Base-by-base conservation (phyloP, 1,140 invertebrate genomes). In the Goniozus legneri region DNA sequence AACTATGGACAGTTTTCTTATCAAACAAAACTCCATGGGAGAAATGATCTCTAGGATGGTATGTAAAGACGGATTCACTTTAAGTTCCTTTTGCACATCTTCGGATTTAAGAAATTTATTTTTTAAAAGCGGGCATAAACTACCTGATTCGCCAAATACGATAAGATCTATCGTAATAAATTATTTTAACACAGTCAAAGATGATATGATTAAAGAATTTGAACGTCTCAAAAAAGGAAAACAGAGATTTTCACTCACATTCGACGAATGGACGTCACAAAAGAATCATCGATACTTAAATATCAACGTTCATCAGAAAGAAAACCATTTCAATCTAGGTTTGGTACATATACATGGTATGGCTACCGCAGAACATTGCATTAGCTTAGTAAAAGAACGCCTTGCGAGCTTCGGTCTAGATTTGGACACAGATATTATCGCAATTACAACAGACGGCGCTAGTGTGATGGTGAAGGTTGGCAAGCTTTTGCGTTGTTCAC, bases 281-380 rank as follows among this genome's bases (percentile, higher is more conserved):
- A 55, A 49, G 38, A 62, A 58, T 56, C 24, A 40, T 14, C 3
- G 54, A 50, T 60, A 58, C 39, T 49, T 61, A 41, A 63, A 62
- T 14, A 40, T 61, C 34, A 60, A 60, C 42, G 30, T 61, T 32
- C 56, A 59, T 34, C 44, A 38, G 16, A 36, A 58, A 44, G 41
- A 49, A 45, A 50, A 37, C 27, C 50, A 51, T 24, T 50, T 46
- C 39, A 56, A 61, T 54, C 39, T 61, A 19, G 53, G 58, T 18
- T 50, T 63, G 15, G 40, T 56, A 45, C 38, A 44, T 51, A 56
- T 63, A 32, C 42, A 51, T 30, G 56, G 58, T 39, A 51, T 45
- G 21, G 47, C 13, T 43, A 50, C 58, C 44, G 55, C 56, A 39
- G 49, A 58, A 44, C 22, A 56, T 33, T 48, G 47, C 40, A 16